Base-by-base conservation (phyloP, 2,113 vertebrate genomes). In the Tapirus terrestris region DNA sequence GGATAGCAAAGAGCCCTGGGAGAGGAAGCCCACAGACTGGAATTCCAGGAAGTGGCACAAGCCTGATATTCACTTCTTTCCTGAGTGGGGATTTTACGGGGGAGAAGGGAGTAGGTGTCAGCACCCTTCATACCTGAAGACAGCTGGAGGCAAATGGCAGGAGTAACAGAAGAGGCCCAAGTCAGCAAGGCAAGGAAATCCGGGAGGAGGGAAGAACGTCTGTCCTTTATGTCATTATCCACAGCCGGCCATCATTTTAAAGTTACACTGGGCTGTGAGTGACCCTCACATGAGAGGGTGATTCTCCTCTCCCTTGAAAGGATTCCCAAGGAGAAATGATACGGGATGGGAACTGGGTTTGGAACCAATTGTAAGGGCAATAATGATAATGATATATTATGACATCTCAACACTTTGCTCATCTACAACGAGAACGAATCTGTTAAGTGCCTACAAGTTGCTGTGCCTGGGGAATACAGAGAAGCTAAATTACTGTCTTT, bases 21-120 rank as follows among this genome's bases (percentile, higher is more conserved):
- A 43, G 16, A 4, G 61, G 18, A 51, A 70, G 18, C 5, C 10
- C 0, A 16, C 53, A 33, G 14, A 21, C 0, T 17, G 1, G 12
- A 67, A n/a, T 23, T 60, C 20, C 67, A 43, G 51, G 9, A 81
- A 9, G 39, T 3, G 18, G 31, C 21, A 0, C 6, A 10, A 18
- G 8, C 12, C 20, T 6, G 23, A 23, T 4, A 3, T 29, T 33
- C 23, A 68, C 2, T 5, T 17, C n/a, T 77, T 53, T 60, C 76
- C 77, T 13, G 16, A 56, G 72, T 27, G n/a, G 16, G 6, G 48
- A 16, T 82, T 65, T 51, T 29, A 31, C 2, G 33, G 23, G 11
- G 1, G 21, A 82, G 27, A 48, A 51, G 27, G 14, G 31, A 45
- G 29, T 4, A 20, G 61, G 48, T n/a, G 36, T 36, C 63, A 33